Evolutionary conservation across 2,888 invertebrate species (phyloP).

Genomic region (Lepidochrysops patricia): DNA sequence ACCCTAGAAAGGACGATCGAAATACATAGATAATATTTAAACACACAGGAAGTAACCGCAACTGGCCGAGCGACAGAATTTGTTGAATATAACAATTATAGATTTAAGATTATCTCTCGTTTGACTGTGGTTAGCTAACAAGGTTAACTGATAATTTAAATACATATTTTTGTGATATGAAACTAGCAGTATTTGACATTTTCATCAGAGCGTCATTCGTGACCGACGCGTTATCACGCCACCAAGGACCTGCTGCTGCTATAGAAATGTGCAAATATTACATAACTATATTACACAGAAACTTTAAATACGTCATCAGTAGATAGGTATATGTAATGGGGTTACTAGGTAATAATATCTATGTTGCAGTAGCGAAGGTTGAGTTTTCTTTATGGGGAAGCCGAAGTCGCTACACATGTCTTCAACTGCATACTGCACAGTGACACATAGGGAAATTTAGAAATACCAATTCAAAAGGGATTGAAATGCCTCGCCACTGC

Average conservation of each 20-base stretch:
- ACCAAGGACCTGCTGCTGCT: constrained; percentile 16
- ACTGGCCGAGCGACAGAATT: no score
- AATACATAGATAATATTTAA: no score
- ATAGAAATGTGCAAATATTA: background rate
- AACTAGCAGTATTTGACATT: constrained; percentile 25
- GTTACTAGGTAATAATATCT: no score
- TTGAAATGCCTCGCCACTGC: no score
- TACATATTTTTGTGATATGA: background rate
- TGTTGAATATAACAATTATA: background rate
- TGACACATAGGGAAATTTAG: no score
- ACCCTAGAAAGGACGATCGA: no score
- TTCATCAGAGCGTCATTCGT: constrained; percentile 27
- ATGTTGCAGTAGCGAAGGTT: no score
- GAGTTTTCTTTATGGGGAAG: no score
- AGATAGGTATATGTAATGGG: background rate
- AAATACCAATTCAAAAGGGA: no score
- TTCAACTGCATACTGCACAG: no score
- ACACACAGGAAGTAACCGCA: no score
- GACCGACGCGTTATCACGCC: constrained; percentile 25
- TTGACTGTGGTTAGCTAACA: background rate
- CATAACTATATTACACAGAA: background rate
- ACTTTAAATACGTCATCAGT: background rate
- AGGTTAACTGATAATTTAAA: background rate
- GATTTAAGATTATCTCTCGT: background rate
- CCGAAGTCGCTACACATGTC: no score